Evolutionary conservation across 2,113 vertebrate genomes (phyloP).

Genomic region (Bubo bubo): DNA sequence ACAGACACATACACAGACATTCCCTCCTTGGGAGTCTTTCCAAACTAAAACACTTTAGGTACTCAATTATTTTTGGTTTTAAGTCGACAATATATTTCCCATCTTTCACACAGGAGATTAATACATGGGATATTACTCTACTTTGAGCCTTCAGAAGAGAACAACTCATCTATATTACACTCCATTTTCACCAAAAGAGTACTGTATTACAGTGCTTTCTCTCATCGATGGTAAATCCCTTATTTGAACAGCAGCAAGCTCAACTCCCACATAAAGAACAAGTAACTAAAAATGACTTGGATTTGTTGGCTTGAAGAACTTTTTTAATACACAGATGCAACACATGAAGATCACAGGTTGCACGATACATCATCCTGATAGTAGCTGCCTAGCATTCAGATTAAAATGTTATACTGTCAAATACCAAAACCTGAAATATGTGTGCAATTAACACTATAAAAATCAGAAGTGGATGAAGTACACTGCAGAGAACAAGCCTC

Average conservation of each 20-base stretch:
- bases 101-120: background rate
- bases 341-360: background rate
- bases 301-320: background rate
- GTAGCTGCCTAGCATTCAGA: background rate
- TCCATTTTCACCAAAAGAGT: background rate
- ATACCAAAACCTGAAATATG: background rate
- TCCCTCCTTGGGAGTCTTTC: background rate
- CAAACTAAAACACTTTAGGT: background rate
- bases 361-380: background rate
- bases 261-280: background rate
- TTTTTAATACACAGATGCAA: background rate
- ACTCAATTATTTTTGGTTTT: background rate
- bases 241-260: background rate
- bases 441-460: background rate
- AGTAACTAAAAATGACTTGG: background rate
- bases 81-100: background rate
- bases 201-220: background rate
- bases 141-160: background rate
- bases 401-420: background rate
- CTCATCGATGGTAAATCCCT: background rate
- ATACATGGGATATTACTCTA: background rate
- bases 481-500: background rate
- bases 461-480: background rate
- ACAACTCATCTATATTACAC: background rate
- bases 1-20: background rate